Evolutionary conservation across 2,113 vertebrate species (phyloP).

Genomic region (Dolichotis patagonum): DNA sequence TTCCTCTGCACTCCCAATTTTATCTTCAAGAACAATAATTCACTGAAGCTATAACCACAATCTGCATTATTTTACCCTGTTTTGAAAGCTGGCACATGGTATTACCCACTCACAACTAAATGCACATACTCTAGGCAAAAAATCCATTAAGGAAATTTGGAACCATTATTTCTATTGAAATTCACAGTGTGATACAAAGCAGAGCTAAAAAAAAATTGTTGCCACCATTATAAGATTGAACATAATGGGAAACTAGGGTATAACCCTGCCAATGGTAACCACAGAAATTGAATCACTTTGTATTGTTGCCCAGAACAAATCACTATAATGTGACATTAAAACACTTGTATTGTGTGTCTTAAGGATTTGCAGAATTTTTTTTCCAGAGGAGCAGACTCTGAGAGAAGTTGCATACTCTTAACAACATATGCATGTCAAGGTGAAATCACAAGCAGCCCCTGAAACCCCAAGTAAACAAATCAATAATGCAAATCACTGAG

Average conservation of each 20-base stretch:
- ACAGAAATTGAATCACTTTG: constrained; percentile 46
- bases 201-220: neutral
- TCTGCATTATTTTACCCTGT: constrained; percentile 31
- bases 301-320: constrained; percentile 42
- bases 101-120: constrained; percentile 52
- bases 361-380: constrained; percentile 39
- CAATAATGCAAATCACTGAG: neutral
- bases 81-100: constrained; percentile 44
- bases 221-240: constrained; percentile 42
- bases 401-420: neutral
- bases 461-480: neutral
- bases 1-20: neutral
- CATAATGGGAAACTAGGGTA: constrained; percentile 17
- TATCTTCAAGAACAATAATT: constrained; percentile 34
- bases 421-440: neutral
- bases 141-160: constrained; percentile 71
- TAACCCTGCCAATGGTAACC: neutral
- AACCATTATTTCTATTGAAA: constrained; percentile 64
- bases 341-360: constrained; percentile 20
- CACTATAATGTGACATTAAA: constrained; percentile 1
- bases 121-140: neutral
- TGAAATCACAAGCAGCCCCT: neutral
- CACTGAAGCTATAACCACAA: constrained; percentile 52
- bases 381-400: neutral
- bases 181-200: constrained; percentile 53